phyloP scores from a whole-genome alignment of 2,888 invertebrate genomes.

The Lasioglossum villosulum region DNA sequence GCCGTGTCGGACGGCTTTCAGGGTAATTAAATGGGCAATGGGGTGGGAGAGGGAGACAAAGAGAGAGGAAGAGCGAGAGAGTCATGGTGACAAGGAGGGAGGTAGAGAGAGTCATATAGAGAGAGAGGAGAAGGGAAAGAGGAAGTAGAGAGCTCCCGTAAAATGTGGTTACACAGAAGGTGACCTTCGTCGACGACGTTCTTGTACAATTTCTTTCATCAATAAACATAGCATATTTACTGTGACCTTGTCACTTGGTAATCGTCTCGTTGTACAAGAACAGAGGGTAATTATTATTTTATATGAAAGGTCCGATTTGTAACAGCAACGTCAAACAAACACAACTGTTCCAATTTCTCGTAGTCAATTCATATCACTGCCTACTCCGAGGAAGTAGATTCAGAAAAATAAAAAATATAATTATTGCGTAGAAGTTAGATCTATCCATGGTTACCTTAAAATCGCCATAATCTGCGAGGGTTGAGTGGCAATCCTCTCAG shows the following conservation, averaged over 20 bases:
- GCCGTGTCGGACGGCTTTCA: constrained; percentile 65
- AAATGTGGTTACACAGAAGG: not conserved
- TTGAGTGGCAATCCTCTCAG: not conserved
- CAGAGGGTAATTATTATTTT: no score
- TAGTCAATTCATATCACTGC: no score
- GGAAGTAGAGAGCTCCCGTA: not conserved
- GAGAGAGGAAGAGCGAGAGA: not conserved
- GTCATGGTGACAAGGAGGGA: not conserved
- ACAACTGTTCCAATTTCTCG: no score
- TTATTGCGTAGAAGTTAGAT: not conserved
- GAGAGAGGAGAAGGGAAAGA: not conserved
- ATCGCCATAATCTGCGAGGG: not conserved
- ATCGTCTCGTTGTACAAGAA: no score
- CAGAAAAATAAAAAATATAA: not conserved
- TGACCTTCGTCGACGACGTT: not conserved
- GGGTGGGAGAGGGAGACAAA: constrained; percentile 3
- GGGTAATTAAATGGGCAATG: constrained; percentile 73
- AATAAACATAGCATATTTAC: not conserved
- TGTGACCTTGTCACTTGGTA: not conserved
- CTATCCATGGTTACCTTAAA: not conserved
- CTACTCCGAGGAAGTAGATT: not conserved
- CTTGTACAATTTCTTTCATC: not conserved
- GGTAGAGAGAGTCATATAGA: not conserved
- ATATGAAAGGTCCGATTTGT: no score
- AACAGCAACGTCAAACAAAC: no score